These are phyloP conservation scores for Morpho achilles DNA, from an alignment of 2,888 invertebrate genomes.

Conservation along the genomic window DNA sequence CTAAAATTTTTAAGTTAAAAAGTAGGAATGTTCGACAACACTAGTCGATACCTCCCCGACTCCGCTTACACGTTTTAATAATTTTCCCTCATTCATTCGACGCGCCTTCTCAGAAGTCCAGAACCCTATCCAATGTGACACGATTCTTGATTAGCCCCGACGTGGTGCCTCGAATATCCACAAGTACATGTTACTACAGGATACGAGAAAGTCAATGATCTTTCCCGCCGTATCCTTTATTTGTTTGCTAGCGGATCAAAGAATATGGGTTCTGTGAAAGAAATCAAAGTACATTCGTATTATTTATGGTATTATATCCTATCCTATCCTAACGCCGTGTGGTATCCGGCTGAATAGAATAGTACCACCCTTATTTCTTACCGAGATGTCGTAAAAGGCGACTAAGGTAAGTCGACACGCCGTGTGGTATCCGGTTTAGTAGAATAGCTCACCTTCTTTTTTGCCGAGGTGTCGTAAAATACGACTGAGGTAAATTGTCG, in stretches of 20 bases:
- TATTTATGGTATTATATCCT: conserved; percentile 36
- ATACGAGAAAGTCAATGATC: conserved; percentile 24
- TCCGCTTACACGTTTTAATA: conserved; percentile 58
- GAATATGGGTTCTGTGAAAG: conserved; percentile 27
- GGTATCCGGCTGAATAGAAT: no score
- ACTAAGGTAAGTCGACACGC: no score
- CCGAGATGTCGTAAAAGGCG: no score
- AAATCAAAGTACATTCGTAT: conserved; percentile 51
- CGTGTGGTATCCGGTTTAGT: no score
- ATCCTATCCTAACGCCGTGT: no score
- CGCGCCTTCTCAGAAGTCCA: conserved; percentile 54
- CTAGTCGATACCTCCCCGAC: conserved; percentile 27
- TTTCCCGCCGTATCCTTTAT: conserved; percentile 41
- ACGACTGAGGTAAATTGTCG: no score
- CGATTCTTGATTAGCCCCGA: conserved; percentile 60
- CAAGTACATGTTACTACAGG: conserved; percentile 26
- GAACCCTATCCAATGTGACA: conserved; percentile 52
- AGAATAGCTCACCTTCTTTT: no score
- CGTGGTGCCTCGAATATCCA: conserved; percentile 42
- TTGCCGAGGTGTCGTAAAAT: no score
- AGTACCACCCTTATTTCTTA: no score
- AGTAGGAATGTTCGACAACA: background rate
- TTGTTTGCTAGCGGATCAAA: conserved; percentile 52
- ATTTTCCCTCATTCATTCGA: conserved; percentile 60
- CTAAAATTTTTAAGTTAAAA: no score